Base-by-base conservation (phyloP, 2,113 vertebrate genomes). In the Saiga tatarica region DNA sequence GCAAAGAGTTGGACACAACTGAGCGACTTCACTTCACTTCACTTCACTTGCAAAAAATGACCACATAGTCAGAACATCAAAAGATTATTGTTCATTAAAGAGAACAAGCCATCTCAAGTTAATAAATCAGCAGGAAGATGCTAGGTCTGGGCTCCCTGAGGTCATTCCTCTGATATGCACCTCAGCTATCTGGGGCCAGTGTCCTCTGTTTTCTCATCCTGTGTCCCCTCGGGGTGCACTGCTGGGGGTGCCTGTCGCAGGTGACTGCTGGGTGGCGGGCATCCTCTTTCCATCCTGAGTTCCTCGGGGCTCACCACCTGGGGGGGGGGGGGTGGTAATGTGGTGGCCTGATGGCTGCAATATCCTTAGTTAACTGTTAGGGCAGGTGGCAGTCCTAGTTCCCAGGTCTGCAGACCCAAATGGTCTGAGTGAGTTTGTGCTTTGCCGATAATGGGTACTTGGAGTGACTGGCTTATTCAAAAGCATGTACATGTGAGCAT, bases 361-460 rank as follows among this genome's bases (percentile, higher is more conserved):
- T 33, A 50, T 19, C 78, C 45, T 47, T 81, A 33, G 78, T 6
- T 50, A 33, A 33, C 76, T 78, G 28, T 19, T 33, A 19, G 16
- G 45, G 28, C 78, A 81, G 45, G 16, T 17, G 26, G 15, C 45
- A 33, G 9, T 81, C 16, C 9, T 81, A 6, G 76, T 21, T 17
- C 28, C 33, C 28, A 50, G 76, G 26, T 17, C 2, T 39, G 30
- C 67, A 45, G 15, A 19, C 50, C 47, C 2, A 0, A 1, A 25
- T 36, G 3, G 7, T 13, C 47, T 23, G 7, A 2, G 21, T 42
- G 3, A 16, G 1, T 74, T 7, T 26, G 11, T 23, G 6, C 47
- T 45, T 53, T 42, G 17, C 23, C 3, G 4, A 39, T 33, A 17
- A 15, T 1, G 5, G 17, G n/a, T 26, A 1, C 17, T 4, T 47